phyloP scores from a whole-genome alignment of 2,888 invertebrate species.

The Cryptus armator region DNA sequence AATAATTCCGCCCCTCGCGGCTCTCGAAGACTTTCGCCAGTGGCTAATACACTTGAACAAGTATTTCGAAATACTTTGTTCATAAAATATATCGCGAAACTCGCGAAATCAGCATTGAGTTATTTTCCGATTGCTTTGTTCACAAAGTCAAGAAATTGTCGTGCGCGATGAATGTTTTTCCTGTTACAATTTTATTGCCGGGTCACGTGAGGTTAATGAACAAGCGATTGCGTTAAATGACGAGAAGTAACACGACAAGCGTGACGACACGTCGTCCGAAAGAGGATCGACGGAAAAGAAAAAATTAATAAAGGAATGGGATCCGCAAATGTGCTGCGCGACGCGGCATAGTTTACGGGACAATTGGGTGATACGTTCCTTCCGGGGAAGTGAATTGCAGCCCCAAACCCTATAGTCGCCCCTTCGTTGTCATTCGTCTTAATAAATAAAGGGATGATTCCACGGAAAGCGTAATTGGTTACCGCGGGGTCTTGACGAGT shows the following conservation, averaged over 20 bases:
- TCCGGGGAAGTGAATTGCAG: conserved; percentile 7
- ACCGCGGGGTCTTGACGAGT: not conserved
- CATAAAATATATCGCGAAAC: too few species aligned
- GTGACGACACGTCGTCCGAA: too few species aligned
- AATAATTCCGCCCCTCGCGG: too few species aligned
- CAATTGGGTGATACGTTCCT: conserved; percentile 13
- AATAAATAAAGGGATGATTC: conserved; percentile 59
- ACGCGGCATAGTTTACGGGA: not conserved
- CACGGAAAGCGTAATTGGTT: conserved; percentile 56
- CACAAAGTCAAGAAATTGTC: too few species aligned
- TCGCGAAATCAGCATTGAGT: too few species aligned
- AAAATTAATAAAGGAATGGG: not conserved
- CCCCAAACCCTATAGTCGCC: not conserved
- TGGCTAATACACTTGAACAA: too few species aligned
- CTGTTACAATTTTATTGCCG: not conserved
- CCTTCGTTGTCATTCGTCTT: conserved; percentile 35
- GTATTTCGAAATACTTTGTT: too few species aligned
- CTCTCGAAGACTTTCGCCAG: too few species aligned
- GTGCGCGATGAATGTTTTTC: too few species aligned
- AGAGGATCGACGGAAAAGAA: too few species aligned
- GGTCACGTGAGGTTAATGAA: conserved; percentile 17
- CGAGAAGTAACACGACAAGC: not conserved
- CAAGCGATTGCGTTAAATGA: not conserved
- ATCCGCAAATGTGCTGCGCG: not conserved
- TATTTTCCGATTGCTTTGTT: too few species aligned